Evolutionary conservation across 2,797 vertebrate genomes (phyloP), one percentile per base, ranked within the genome.

Genomic region (Brachyalestes nurse): DNA sequence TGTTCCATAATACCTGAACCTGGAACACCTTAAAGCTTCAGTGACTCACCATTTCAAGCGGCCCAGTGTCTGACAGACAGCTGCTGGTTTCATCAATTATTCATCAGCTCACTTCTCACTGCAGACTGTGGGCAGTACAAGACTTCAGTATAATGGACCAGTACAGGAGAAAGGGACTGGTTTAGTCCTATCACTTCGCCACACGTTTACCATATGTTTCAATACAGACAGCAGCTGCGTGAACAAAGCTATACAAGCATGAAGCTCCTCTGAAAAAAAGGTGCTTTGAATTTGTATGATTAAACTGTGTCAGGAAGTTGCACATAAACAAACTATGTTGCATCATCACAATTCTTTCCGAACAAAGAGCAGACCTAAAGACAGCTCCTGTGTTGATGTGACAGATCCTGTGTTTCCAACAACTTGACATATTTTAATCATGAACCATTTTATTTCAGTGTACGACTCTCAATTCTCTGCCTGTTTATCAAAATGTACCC

Each of bases 61-160:
- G 61, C 61, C 9, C 21, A 45, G 28, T 45, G 19, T 76, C 67
- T 84, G 82, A 85, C 84, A 87, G 82, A 82, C 84, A 87, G 77
- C 16, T 77, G 75, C n/a, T 57, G 65, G 49, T 58, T 67, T 79
- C 66, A 87, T 89, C 62, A 73, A 89, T 87, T 84, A 87, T 88
- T 84, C 78, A 88, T 75, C 49, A 70, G 72, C 61, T 75, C 23
- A 83, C 70, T 53, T 64, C 65, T 72, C 45, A 75, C 75, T 82
- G 77, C 66, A 75, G 83, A 38, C 61, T 79, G 72, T 79, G 78
- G 70, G 77, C 58, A 62, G 75, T 28, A 75, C 79, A 83, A 70
- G 82, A 66, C 82, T 81, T 72, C 82, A 61, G 73, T 80, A 84
- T 88, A 84, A 84, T 72, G 72, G 57, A 71, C 51, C 47, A 51